Percentiles rank a stretch among this genome's conserved stretches.
Conservation (phyloP, 2,113 vertebrate species). For the Ifrita kowaldi region DNA sequence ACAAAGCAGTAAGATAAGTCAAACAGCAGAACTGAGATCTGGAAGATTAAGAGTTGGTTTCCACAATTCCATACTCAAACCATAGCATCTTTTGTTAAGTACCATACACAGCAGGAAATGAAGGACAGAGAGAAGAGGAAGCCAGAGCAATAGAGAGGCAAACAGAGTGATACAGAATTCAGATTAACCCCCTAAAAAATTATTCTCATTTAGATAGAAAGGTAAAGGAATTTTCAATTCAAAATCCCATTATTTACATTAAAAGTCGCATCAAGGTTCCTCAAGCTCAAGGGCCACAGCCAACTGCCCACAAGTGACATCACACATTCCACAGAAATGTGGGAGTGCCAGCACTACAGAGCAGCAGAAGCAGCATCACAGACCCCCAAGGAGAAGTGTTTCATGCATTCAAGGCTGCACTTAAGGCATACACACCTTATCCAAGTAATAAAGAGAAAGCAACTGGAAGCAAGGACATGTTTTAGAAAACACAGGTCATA, state of each 20-base stretch:
- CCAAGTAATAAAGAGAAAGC: not conserved
- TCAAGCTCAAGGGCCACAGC: not conserved
- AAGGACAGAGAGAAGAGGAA: not conserved
- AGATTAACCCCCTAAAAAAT: not conserved
- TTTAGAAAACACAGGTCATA: not conserved
- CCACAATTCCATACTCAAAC: not conserved
- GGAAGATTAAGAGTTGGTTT: not conserved
- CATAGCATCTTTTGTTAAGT: not conserved
- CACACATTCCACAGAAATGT: not conserved
- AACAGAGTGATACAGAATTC: fast-evolving
- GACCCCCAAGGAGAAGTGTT: not conserved
- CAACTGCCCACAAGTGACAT: not conserved
- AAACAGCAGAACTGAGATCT: not conserved
- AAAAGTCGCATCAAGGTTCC: not conserved
- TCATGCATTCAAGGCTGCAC: not conserved
- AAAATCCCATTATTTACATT: not conserved
- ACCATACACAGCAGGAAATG: not conserved
- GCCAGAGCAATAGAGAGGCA: not conserved
- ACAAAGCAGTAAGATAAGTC: not conserved
- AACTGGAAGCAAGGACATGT: not conserved
- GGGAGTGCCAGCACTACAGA: not conserved
- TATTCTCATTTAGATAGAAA: not conserved
- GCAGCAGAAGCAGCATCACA: not conserved
- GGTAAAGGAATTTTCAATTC: not conserved
- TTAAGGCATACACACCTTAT: not conserved